A percentile compares a stretch with the other conserved stretches of the same genome.
Conservation (phyloP, 2,797 vertebrate species). For the Muraenolepis orangiensis region DNA sequence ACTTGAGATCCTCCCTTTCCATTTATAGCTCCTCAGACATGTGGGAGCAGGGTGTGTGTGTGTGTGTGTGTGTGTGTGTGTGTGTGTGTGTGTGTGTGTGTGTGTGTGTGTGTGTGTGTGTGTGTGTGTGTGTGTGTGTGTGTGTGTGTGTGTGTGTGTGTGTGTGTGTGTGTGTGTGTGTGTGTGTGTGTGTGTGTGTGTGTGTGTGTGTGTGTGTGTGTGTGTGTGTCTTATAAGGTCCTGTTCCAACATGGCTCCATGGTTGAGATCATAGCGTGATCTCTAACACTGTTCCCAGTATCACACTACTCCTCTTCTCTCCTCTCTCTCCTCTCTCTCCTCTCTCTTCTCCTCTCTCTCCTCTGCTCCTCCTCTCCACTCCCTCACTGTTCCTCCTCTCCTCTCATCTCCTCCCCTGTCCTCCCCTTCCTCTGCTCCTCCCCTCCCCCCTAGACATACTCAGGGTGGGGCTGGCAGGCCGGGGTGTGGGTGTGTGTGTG, state of each 20-base stretch:
- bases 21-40: slow-evolving; percentile 70
- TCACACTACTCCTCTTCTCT: neutral
- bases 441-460: slow-evolving; percentile 26
- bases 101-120: neutral
- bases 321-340: slow-evolving; percentile 18
- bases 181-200: slow-evolving; percentile 2
- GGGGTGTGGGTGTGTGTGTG: no score
- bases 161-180: neutral
- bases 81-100: neutral
- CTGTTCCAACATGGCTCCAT: slow-evolving; percentile 70
- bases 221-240: slow-evolving; percentile 53
- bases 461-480: slow-evolving; percentile 27
- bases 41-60: slow-evolving; percentile 24
- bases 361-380: slow-evolving; percentile 7
- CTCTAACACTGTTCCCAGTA: slow-evolving; percentile 49
- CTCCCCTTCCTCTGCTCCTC: slow-evolving; percentile 18
- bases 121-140: slow-evolving; percentile 11
- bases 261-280: slow-evolving; percentile 44
- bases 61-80: neutral
- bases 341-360: neutral
- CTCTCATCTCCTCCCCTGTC: no score
- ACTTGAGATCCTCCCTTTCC: slow-evolving; percentile 50
- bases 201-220: neutral
- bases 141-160: neutral
- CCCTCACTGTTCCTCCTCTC: slow-evolving; percentile 20